Base-by-base conservation (phyloP, 2,888 invertebrate genomes). In the Drosophila sordidapex region DNA sequence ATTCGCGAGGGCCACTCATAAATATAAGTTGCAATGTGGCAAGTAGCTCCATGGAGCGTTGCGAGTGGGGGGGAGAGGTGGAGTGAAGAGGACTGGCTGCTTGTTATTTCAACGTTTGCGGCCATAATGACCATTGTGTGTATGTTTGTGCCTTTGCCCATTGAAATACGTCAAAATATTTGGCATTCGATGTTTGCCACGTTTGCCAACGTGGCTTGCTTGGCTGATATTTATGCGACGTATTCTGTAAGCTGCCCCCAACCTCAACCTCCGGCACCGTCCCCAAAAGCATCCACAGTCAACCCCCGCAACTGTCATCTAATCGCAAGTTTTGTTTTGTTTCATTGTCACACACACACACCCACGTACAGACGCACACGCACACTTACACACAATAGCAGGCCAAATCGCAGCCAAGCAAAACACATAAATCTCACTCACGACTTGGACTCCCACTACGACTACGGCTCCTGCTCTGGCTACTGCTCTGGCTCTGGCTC, bases 401-500 rank as follows among this genome's bases (percentile, higher is more conserved):
- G 60, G 61, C 52, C 54, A 82, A 81, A 86, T 81, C 86, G 81
- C 87, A 87, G 87, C 81, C 77, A 76, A 81, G 87, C 89, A 90
- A 88, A 88, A 88, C 87, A 88, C 89, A 88, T 88, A 88, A 88
- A 88, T 88, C 89, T 87, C 90, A 76, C 89, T 75, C 90, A 79
- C 76, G 90, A 81, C 90, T 88, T 79, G 65, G 62, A 63, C 76
- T 76, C 64, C 60, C 40, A 58, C 70, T 49, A 49, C 21, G 62
- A 33, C 54, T 56, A 36, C 6, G 31, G 15, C 43, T 66, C 52
- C 13, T 27, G 38, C 4, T 27, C 27, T 27, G 27, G 76, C 86
- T 87, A 75, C 62, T 56, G 60, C 73, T 77, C 27, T 27, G 27
- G 21, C 54, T 63, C 48, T 27, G 46, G 31, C 48, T 65, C 51